These are phyloP conservation scores for Eunapius fragilis DNA, from an alignment of 37 sponge, comb jelly and placozoan species.

Conservation along the genomic window DNA sequence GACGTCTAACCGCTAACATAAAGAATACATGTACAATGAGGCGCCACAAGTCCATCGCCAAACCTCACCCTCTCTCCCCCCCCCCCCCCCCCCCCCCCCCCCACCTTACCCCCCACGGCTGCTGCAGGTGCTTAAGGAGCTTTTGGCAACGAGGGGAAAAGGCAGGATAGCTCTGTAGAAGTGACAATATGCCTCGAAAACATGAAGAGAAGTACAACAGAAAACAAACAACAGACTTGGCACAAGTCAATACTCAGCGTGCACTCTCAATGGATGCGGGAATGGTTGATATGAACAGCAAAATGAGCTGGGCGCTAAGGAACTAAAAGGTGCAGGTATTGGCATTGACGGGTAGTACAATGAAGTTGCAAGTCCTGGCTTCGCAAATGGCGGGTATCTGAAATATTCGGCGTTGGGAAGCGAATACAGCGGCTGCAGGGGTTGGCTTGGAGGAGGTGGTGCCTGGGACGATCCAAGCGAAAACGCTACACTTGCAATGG, in stretches of 20 bases:
- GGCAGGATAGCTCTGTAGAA: too few relatives aligned
- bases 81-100: too few relatives aligned
- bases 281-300: conserved; percentile 44
- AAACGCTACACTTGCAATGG: conserved; percentile 25
- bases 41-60: neutral
- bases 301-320: conserved; percentile 12
- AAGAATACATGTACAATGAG: neutral
- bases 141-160: too few relatives aligned
- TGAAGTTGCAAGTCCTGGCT: conserved; percentile 28
- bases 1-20: neutral
- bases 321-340: conserved; percentile 43
- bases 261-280: conserved; percentile 44
- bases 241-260: conserved; percentile 11
- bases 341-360: conserved; percentile 56
- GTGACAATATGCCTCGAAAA: too few relatives aligned
- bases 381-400: conserved; percentile 43
- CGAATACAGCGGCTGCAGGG: conserved; percentile 15
- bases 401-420: conserved; percentile 36
- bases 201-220: neutral
- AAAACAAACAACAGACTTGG: neutral
- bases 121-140: neutral
- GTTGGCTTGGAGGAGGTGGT: conserved; percentile 1
- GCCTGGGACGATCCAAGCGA: conserved; percentile 9
- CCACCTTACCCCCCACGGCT: neutral
- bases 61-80: too few relatives aligned